Percentiles rank a stretch among this genome's conserved stretches.
These are phyloP conservation scores for Gonioctena quinquepunctata DNA, from an alignment of 1,140 invertebrate genomes.

Conservation along the genomic window DNA sequence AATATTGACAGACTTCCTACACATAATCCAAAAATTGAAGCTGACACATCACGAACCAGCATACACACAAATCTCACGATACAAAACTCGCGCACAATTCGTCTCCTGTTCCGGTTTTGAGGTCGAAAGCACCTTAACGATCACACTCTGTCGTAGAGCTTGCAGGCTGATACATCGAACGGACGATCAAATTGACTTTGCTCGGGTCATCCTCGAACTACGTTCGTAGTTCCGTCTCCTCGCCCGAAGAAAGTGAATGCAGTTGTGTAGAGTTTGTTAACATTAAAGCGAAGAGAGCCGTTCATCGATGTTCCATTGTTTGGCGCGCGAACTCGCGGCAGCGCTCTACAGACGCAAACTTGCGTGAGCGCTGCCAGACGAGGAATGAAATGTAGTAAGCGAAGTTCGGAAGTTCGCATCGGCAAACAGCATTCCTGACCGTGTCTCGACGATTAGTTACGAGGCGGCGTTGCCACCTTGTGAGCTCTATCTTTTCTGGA, in stretches of 20 bases:
- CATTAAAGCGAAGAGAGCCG: not conserved
- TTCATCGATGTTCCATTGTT: not conserved
- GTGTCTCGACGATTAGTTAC: not conserved
- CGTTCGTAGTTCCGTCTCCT: not conserved
- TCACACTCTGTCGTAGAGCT: not conserved
- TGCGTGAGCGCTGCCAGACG: not conserved
- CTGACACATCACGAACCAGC: not conserved
- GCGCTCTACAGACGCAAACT: not conserved
- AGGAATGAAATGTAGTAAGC: conserved; percentile 5
- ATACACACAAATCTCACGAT: not conserved
- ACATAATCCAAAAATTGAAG: not conserved
- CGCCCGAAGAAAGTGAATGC: conserved; percentile 16
- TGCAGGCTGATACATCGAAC: no score
- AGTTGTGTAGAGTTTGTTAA: not conserved
- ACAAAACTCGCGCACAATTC: conserved; percentile 4
- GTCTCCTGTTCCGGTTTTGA: conserved; percentile 18
- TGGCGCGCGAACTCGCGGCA: conserved; percentile 17
- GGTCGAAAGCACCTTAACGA: conserved; percentile 16
- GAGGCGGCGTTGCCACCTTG: not conserved
- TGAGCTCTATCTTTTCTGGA: no score
- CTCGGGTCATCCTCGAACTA: conserved; percentile 5
- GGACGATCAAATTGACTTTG: not conserved
- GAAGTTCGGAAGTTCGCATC: not conserved
- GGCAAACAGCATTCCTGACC: not conserved
- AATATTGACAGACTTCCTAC: not conserved